phyloP scores from a whole-genome alignment of 2,113 vertebrate genomes.

The Catharus fuscescens region DNA sequence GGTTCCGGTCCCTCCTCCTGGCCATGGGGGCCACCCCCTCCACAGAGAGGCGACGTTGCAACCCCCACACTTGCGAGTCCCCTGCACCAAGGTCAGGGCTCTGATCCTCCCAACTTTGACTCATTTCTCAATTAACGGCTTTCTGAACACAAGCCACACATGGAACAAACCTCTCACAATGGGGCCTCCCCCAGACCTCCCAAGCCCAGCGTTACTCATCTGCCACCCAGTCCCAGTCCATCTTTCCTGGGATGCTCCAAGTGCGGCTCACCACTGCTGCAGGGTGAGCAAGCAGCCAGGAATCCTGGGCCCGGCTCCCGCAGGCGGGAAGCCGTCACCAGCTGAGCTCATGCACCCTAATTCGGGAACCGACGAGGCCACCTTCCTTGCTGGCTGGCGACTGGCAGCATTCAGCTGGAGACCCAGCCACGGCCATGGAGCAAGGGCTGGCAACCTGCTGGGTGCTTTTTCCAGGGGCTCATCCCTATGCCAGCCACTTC shows the following conservation, averaged over 20 bases:
- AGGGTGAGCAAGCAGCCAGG: conserved; percentile 40
- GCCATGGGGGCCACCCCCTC: neutral
- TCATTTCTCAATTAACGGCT: conserved; percentile 52
- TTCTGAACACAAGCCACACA: neutral
- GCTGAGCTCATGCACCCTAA: conserved; percentile 8
- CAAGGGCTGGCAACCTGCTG: neutral
- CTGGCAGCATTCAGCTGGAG: neutral
- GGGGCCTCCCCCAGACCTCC: neutral
- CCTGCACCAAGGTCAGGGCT: neutral
- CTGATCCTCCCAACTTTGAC: conserved; percentile 23
- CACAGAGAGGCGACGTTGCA: fast-evolving
- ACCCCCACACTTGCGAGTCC: neutral
- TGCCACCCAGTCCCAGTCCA: neutral
- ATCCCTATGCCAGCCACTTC: neutral
- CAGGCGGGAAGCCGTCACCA: neutral
- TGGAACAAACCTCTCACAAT: conserved; percentile 32
- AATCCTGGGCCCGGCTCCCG: neutral
- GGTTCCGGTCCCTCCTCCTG: fast-evolving
- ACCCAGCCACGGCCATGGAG: neutral
- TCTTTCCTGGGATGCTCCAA: neutral
- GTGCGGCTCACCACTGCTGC: neutral
- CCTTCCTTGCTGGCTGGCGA: neutral
- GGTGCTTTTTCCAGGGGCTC: neutral
- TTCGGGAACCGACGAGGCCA: neutral
- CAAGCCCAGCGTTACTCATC: neutral